Conservation (phyloP, 2,888 invertebrate species). For the Ectemnius cavifrons region DNA sequence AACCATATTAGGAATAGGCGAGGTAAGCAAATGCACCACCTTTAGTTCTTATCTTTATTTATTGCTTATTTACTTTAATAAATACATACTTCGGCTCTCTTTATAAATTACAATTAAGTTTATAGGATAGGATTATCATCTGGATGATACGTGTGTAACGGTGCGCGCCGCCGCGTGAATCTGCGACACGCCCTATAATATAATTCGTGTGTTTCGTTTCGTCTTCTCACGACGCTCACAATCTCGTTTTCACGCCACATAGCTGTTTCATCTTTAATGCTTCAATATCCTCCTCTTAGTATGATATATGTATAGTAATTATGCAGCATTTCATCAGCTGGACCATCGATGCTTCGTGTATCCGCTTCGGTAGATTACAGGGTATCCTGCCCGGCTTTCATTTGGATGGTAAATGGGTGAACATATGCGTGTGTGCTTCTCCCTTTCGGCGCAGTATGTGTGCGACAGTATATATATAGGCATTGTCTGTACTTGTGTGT, state of each 20-base stretch:
- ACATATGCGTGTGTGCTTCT: constrained; percentile 18
- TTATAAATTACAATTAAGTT: constrained; percentile 78
- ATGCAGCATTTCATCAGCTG: no score
- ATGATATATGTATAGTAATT: no score
- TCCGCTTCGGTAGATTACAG: neutral
- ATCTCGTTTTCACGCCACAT: constrained; percentile 19
- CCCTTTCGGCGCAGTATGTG: constrained; percentile 5
- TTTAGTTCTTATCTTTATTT: constrained; percentile 71
- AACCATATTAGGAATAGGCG: neutral
- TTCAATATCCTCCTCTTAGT: constrained; percentile 5
- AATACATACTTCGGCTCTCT: constrained; percentile 77
- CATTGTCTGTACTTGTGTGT: constrained; percentile 11
- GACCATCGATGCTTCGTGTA: neutral
- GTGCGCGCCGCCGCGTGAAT: constrained; percentile 53
- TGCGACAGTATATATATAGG: no score
- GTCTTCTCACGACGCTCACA: constrained; percentile 30
- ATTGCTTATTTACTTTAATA: constrained; percentile 78
- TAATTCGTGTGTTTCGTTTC: constrained; percentile 30
- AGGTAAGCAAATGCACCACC: neutral
- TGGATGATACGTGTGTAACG: constrained; percentile 67
- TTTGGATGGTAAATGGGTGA: neutral
- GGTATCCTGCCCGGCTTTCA: neutral
- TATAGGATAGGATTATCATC: constrained; percentile 76
- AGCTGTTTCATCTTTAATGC: constrained; percentile 5
- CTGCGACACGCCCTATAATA: constrained; percentile 36